phyloP scores from a whole-genome alignment of 2,113 vertebrate genomes.

The Ranitomeya imitator region DNA sequence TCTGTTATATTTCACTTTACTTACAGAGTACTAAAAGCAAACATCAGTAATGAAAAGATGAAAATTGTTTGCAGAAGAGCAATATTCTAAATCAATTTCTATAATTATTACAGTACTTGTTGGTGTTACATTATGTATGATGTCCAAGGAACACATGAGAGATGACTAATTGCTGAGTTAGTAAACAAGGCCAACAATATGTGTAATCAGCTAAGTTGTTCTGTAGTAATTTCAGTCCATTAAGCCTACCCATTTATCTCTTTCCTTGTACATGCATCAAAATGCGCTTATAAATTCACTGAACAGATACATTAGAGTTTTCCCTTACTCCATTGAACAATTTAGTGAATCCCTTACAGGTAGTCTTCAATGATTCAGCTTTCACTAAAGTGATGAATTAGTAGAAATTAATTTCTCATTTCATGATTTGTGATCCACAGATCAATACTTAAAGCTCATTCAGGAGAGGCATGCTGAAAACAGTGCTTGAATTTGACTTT shows the following conservation, averaged over 20 bases:
- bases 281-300: constrained; percentile 35
- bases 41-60: not conserved
- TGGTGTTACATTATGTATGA: constrained; percentile 22
- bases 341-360: constrained; percentile 1
- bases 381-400: constrained; percentile 25
- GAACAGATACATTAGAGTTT: constrained; percentile 21
- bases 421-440: constrained; percentile 8
- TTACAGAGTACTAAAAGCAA: not conserved
- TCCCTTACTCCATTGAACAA: not conserved
- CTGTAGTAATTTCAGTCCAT: constrained; percentile 30
- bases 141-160: constrained; percentile 7
- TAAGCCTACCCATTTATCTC: constrained; percentile 37
- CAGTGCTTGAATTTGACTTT: not conserved
- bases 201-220: constrained; percentile 28
- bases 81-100: not conserved
- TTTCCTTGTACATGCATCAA: not conserved
- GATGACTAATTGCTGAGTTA: constrained; percentile 26
- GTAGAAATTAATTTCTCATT: constrained; percentile 31
- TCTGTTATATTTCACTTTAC: not conserved
- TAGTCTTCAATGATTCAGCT: constrained; percentile 4
- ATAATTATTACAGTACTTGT: constrained; percentile 2
- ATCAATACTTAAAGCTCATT: constrained; percentile 26
- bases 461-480: not conserved
- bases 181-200: constrained; percentile 21
- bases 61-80: not conserved